Percentiles rank a stretch among this genome's conserved stretches.
These are phyloP conservation scores for Strigamia transsilvanica DNA, from an alignment of 2,888 invertebrate genomes.

Conservation along the genomic window DNA sequence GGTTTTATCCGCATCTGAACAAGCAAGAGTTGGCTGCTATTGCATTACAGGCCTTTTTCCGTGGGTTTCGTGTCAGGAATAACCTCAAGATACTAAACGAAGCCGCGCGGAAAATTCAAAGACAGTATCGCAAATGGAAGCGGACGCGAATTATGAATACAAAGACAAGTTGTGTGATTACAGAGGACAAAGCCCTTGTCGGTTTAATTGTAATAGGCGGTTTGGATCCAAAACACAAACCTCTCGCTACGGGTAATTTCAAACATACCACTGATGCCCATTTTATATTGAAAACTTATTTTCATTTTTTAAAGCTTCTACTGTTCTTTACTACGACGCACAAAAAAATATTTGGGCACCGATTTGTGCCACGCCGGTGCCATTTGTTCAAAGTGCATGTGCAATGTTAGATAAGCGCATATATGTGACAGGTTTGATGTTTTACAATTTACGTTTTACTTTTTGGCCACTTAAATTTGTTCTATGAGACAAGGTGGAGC, in stretches of 20 bases:
- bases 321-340: not conserved
- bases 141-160: not conserved
- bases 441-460: not conserved
- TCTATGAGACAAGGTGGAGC: not conserved
- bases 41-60: not conserved
- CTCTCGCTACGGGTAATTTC: not conserved
- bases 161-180: not conserved
- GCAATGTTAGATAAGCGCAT: not conserved
- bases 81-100: not conserved
- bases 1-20: not conserved
- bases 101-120: constrained; percentile 9
- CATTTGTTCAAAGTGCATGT: not conserved
- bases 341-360: not conserved
- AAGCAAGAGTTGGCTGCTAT: not conserved
- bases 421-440: not conserved
- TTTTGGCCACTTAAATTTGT: not conserved
- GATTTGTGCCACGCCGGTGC: not conserved
- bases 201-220: not conserved
- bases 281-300: not conserved
- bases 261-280: not conserved
- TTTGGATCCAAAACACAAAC: not conserved
- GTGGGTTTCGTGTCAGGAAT: not conserved
- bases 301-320: not conserved
- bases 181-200: no score
- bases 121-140: not conserved